phyloP scores from a whole-genome alignment of 2,888 invertebrate genomes.

The Danaus chrysippus region DNA sequence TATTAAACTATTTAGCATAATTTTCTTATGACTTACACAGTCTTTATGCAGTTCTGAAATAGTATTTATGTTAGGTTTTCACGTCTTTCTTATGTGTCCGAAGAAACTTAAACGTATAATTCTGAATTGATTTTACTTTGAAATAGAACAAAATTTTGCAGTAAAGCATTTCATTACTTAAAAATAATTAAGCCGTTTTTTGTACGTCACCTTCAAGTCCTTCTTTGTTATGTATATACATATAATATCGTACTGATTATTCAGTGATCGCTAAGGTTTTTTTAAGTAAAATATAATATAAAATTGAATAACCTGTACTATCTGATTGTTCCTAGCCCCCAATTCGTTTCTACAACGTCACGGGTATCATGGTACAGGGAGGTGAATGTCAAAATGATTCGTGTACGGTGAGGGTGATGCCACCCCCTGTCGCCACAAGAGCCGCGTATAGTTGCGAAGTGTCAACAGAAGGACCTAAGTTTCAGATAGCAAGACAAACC shows the following conservation, averaged over 20 bases:
- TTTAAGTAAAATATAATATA: not conserved
- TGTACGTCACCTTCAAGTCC: too few species aligned
- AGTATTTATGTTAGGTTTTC: not conserved
- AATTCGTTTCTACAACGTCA: slow-evolving; percentile 66
- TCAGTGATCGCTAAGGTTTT: too few species aligned
- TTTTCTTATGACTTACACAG: slow-evolving; percentile 1
- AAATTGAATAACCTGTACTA: not conserved
- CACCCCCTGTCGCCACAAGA: slow-evolving; percentile 59
- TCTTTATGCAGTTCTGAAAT: not conserved
- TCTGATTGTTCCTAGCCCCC: slow-evolving; percentile 49
- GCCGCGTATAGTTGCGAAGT: slow-evolving; percentile 71
- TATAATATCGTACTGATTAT: too few species aligned
- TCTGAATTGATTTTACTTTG: too few species aligned
- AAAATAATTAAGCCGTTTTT: too few species aligned
- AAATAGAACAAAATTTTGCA: too few species aligned
- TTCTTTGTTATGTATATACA: too few species aligned
- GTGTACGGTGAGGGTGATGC: slow-evolving; percentile 69
- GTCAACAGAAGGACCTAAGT: slow-evolving; percentile 71
- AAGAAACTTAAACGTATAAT: too few species aligned
- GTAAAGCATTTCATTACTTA: too few species aligned
- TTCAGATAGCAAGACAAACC: slow-evolving; percentile 66
- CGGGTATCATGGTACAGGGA: slow-evolving; percentile 66
- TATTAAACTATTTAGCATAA: slow-evolving; percentile 5
- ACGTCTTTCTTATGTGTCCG: not conserved
- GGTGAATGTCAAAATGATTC: slow-evolving; percentile 60